Evolutionary conservation across 2,797 vertebrate species (phyloP), one percentile per base, ranked within the genome.

Genomic region (Spinus pinus): DNA sequence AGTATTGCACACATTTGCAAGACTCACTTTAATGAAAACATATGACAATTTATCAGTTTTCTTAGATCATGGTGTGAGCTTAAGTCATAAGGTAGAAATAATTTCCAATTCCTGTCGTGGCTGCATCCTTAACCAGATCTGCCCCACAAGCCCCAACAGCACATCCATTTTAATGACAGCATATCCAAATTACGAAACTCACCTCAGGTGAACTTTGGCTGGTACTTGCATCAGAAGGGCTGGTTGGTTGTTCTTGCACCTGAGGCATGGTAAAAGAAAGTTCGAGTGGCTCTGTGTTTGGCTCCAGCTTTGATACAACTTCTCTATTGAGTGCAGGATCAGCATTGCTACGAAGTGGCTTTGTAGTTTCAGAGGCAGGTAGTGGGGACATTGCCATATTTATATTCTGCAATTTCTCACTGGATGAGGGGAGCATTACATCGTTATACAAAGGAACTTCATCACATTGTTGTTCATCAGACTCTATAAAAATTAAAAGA

Each of bases 401-500:
- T 96, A 98, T 97, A 96, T 90, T 98, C 77, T 98, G 97, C 96
- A 99, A 95, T 95, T 99, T 99, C 95, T 98, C 98, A 94, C 97
- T 98, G 88, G 98, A 98, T 86, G 99, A 98, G 80, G 99, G 99
- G 93, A 99, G 98, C 99, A 99, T 99, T 84, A 99, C 99, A 88
- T 99, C 99, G 1, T 99, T 99, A 98, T 99, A 99, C 86, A 99
- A 98, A 70, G 99, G 99, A 80, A 98, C 98, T 60, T 99, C 99
- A 88, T 98, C 98, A 97, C 98, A 97, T 82, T 98, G 97, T 92
- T 98, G 98, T 62, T 98, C 98, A 90, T 99, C 98, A 64, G 99
- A 98, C 94, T 99, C 99, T 98, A 98, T 85, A 97, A 96, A 85
- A 96, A 95, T 95, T 87, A 95, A 92, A 80, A 89, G 91, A 95